Percentiles rank a stretch among this genome's conserved stretches.
phyloP scores from a whole-genome alignment of 1,140 invertebrate genomes.

The Drusus annulatus region DNA sequence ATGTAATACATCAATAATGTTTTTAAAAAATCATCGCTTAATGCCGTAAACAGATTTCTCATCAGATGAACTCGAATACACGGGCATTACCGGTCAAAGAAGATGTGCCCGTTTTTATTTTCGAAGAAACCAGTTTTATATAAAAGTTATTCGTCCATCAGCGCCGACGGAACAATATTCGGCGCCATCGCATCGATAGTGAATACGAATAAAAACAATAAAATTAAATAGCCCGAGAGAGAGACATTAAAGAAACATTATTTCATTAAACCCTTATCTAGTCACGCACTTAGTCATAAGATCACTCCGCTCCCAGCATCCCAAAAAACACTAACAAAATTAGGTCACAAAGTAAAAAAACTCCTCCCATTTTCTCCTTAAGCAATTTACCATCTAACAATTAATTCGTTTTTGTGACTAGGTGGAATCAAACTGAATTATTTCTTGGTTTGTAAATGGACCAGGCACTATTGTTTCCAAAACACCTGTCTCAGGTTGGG shows the following conservation, averaged over 20 bases:
- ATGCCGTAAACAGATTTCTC: no score
- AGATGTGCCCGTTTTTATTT: no score
- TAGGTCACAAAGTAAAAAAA: no score
- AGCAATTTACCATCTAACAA: neutral
- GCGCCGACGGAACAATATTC: conserved; percentile 25
- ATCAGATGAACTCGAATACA: no score
- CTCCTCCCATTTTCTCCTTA: no score
- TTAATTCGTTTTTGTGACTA: neutral
- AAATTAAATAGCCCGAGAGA: conserved; percentile 28
- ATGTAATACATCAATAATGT: no score
- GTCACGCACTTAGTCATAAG: conserved; percentile 52
- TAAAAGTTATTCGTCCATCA: neutral
- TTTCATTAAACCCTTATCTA: conserved; percentile 57
- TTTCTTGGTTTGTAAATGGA: neutral
- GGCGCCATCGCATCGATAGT: conserved; percentile 41
- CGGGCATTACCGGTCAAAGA: no score
- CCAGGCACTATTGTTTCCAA: neutral
- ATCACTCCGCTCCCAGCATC: conserved; percentile 15
- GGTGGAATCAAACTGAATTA: neutral
- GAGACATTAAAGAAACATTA: conserved; percentile 54
- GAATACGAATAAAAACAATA: conserved; percentile 35
- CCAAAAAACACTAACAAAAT: neutral
- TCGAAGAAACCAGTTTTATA: no score
- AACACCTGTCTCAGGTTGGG: conserved; percentile 13
- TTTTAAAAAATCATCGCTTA: no score